A percentile compares a stretch with the other conserved stretches of the same genome.
phyloP scores from a whole-genome alignment of 2,888 invertebrate genomes.

The Ditylenchus weischeri region DNA sequence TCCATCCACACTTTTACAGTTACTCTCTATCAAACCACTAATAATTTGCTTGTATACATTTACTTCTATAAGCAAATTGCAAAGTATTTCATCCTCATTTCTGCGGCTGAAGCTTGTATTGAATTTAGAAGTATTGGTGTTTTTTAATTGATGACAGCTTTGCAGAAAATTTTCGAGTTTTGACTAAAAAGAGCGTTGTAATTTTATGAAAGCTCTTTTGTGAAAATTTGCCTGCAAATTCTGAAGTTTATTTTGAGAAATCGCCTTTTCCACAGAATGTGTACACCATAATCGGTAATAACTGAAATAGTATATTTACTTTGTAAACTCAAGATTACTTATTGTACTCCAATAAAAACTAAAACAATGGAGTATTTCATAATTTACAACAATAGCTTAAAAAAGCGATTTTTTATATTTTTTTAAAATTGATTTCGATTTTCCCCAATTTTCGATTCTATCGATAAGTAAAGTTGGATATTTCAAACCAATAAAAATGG shows the following conservation, averaged over 20 bases:
- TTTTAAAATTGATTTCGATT: no score
- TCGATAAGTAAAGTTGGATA: no score
- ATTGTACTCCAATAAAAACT: no score
- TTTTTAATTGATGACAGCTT: not conserved
- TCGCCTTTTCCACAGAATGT: conserved; percentile 42
- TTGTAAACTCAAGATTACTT: no score
- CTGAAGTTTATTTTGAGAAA: conserved; percentile 23
- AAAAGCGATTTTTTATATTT: no score
- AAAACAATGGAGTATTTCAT: no score
- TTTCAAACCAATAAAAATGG: no score
- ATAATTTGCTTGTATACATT: conserved; percentile 20
- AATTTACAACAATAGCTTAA: no score
- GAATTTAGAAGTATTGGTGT: not conserved
- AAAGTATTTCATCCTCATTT: conserved; percentile 14
- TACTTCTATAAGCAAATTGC: conserved; percentile 28
- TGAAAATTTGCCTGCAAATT: conserved; percentile 16
- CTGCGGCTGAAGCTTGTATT: not conserved
- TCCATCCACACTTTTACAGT: conserved; percentile 10
- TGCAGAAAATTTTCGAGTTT: not conserved
- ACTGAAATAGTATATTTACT: no score
- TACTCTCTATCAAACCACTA: conserved; percentile 6
- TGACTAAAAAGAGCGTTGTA: not conserved
- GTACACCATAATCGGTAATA: conserved; percentile 35
- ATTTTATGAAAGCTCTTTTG: not conserved
- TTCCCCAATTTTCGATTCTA: no score